These are phyloP conservation scores for Diadromus collaris DNA, from an alignment of 2,888 invertebrate genomes.

Conservation along the genomic window DNA sequence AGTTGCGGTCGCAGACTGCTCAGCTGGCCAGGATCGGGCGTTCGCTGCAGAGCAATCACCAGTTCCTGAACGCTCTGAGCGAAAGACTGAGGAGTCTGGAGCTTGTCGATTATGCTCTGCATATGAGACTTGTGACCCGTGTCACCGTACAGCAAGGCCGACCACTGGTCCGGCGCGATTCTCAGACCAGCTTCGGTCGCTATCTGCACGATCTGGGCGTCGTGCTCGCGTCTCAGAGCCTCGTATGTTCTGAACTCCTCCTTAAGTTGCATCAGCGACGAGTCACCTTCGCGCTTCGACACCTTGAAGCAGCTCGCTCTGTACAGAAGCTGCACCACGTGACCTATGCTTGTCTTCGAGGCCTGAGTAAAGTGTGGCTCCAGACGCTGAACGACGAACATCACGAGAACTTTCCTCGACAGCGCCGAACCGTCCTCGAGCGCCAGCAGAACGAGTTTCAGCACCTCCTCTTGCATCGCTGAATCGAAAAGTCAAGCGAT, in stretches of 20 bases:
- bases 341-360: constrained; percentile 99
- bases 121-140: constrained; percentile 98
- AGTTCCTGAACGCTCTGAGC: constrained; percentile 95
- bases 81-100: constrained; percentile 97
- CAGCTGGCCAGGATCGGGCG: constrained; percentile 91
- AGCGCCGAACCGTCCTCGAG: constrained; percentile 97
- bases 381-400: constrained; percentile 98
- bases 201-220: constrained; percentile 99
- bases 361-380: constrained; percentile 98
- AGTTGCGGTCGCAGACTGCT: constrained; percentile 89
- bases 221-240: constrained; percentile 95
- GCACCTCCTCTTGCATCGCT: constrained; percentile 99
- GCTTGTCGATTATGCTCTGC: constrained; percentile 95
- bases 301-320: constrained; percentile 99
- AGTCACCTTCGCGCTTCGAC: constrained; percentile 97
- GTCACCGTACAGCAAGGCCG: constrained; percentile 97
- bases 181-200: constrained; percentile 98
- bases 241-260: constrained; percentile 98
- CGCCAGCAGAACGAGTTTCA: constrained; percentile 95
- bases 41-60: constrained; percentile 93
- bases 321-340: constrained; percentile 98
- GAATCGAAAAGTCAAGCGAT: neutral
- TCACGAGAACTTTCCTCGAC: constrained; percentile 96
- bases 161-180: constrained; percentile 99
- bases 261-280: constrained; percentile 98